phyloP scores from a whole-genome alignment of 2,888 invertebrate species.

The Idaea biselata region DNA sequence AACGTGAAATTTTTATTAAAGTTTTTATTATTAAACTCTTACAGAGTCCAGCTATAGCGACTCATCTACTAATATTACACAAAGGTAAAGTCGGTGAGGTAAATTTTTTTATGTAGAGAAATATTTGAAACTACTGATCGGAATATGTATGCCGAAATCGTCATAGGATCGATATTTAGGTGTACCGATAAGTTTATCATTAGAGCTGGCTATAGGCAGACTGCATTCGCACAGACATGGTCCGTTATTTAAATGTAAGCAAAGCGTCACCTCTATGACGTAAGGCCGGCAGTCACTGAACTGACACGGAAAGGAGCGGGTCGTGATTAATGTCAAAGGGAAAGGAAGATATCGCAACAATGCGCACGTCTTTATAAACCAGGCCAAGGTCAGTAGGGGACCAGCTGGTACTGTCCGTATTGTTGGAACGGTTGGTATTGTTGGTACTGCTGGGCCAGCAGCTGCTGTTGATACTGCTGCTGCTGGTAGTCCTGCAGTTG shows the following conservation, averaged over 20 bases:
- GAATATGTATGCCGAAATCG: no score
- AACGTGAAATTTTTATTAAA: background rate
- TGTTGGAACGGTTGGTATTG: conserved; percentile 47
- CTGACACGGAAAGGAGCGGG: conserved; percentile 12
- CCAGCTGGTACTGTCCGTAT: conserved; percentile 30
- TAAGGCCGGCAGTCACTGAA: background rate
- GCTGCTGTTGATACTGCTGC: conserved; percentile 19
- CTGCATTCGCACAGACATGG: background rate
- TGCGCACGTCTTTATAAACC: conserved; percentile 41
- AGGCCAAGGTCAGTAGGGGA: conserved; percentile 66
- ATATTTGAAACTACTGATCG: background rate
- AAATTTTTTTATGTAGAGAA: background rate
- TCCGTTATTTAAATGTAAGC: background rate
- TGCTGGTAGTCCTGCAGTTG: conserved; percentile 9
- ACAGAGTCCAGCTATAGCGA: background rate
- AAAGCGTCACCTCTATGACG: background rate
- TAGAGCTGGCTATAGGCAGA: no score
- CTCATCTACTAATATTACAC: background rate
- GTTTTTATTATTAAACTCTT: background rate
- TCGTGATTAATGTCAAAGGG: conserved; percentile 25
- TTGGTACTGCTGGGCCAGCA: conserved; percentile 28
- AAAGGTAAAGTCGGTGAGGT: background rate
- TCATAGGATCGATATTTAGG: no score
- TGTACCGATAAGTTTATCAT: no score
- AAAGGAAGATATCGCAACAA: conserved; percentile 34